Conservation (phyloP, 2,797 vertebrate genomes). For the Cyclura pinguis region DNA sequence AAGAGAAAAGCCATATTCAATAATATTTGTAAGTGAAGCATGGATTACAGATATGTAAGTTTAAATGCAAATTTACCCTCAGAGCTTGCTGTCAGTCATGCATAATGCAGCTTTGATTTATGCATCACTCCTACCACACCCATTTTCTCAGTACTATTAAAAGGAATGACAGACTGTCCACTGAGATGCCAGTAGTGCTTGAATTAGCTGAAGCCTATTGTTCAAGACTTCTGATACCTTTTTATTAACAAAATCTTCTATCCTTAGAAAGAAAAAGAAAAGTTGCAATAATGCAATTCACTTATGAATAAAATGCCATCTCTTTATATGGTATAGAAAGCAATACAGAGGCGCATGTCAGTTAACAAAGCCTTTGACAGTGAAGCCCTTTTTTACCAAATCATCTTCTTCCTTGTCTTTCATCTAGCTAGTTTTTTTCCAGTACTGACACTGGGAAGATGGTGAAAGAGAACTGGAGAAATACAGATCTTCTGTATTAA, state of each 20-base stretch:
- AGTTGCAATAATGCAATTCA: not conserved
- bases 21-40: not conserved
- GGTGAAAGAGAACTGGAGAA: too few species aligned
- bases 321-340: not conserved
- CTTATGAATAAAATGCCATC: not conserved
- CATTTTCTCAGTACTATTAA: accelerated
- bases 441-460: too few species aligned
- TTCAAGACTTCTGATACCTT: not conserved
- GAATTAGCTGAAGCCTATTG: not conserved
- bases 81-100: not conserved
- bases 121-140: not conserved
- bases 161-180: not conserved
- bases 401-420: too few species aligned
- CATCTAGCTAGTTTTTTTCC: too few species aligned
- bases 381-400: too few species aligned
- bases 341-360: not conserved
- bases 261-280: not conserved
- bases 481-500: too few species aligned
- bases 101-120: not conserved
- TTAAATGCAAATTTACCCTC: not conserved
- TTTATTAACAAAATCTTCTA: not conserved
- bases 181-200: not conserved
- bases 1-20: conserved; percentile 17
- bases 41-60: not conserved
- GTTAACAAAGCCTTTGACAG: not conserved